Base-by-base conservation (phyloP, 2,797 vertebrate species). In the Pterois miles region DNA sequence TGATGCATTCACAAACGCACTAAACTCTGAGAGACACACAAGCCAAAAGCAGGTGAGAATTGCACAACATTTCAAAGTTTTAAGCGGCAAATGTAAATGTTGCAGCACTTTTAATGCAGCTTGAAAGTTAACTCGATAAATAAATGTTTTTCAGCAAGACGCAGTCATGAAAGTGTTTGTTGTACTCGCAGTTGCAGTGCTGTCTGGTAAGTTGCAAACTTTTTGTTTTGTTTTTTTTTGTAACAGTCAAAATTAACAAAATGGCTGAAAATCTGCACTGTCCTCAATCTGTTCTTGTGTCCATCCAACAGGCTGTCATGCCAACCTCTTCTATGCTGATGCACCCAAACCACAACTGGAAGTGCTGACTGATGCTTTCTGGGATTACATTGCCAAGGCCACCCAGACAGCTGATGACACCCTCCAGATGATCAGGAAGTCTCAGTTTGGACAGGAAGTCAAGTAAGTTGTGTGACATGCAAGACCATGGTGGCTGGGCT, bases 321-420 rank as follows among this genome's bases (percentile, higher is more conserved):
- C 92, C 86, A 94, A 95, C 72, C 58, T 95, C 5, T 92, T 95
- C 56, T 93, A 94, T 67, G 93, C 84, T 31, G 95, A 97, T 78
- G 91, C 91, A n/a, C 93, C 95, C 16, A 95, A 93, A 68, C 91
- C 94, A 52, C 92, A 93, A 75, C 86, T 96, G 65, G 96, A 96
- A 62, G 91, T 94, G 53, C 38, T 96, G 62, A 95, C 82, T 1
- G 94, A 95, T 90, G 95, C 93, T 25, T 96, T 96, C 87, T 96
- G 95, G 95, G 93, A 95, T 27, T 96, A 96, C 40, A 86, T 96
- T 25, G 86, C 87, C 56, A 94, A 94, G 58, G 91, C 94, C 70
- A 96, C 95, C 4, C 88, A 92, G 66, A 95, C 94, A 1, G 95
- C 96, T 20, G 94, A 96, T 36, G 94, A 95, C 52, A 95, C 94